Conservation (phyloP, 2,113 vertebrate genomes). For the Narcine bancroftii region DNA sequence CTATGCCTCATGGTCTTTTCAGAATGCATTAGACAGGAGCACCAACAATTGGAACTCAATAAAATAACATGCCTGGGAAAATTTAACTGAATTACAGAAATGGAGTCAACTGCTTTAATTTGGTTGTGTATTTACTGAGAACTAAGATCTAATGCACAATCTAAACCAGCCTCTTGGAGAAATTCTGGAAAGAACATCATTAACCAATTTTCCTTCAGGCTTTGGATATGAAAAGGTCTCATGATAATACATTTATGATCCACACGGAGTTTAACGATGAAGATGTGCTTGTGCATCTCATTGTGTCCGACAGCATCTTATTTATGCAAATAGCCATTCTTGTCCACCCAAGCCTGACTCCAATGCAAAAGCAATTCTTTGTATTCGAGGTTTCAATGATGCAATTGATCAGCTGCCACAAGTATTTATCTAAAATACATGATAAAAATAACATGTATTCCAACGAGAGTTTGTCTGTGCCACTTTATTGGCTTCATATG, state of each 20-base stretch:
- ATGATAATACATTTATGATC: neutral
- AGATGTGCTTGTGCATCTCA: neutral
- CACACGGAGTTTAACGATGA: neutral
- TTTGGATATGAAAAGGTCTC: neutral
- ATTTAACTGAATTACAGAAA: neutral
- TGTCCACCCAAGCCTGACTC: neutral
- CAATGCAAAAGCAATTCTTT: neutral
- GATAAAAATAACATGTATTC: neutral
- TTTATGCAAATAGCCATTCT: neutral
- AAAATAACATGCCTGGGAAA: neutral
- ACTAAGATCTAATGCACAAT: neutral
- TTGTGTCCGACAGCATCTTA: neutral
- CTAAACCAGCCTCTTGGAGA: neutral
- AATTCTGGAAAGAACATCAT: neutral
- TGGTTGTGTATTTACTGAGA: neutral
- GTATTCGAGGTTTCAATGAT: neutral
- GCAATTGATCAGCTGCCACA: neutral
- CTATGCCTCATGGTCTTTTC: too few species aligned
- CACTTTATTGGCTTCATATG: neutral
- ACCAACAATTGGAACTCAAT: neutral
- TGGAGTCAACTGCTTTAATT: neutral
- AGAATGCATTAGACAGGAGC: neutral
- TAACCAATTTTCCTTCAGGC: neutral
- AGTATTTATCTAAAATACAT: neutral
- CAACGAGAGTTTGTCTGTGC: neutral